Evolutionary conservation across 2,888 invertebrate species (phyloP), one percentile per base, ranked within the genome.

Genomic region (Pollenia amentaria): DNA sequence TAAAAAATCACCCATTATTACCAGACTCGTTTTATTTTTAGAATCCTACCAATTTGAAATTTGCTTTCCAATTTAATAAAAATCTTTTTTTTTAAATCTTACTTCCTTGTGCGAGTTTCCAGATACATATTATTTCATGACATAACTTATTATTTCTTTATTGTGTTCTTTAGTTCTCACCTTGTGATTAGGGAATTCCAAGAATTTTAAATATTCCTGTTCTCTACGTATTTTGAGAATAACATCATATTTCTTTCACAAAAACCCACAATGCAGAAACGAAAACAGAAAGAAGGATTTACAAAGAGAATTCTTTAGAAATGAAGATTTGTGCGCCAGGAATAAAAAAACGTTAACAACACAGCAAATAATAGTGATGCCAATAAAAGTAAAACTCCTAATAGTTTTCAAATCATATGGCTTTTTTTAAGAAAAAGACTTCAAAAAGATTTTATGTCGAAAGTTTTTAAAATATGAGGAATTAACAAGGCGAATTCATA

Each of bases 131-230:
- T 29, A 29, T 29, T 29, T 10, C 18, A 60, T 65, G 72, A 78
- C 73, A 78, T 67, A 84, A 84, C 46, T 67, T 53, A 78, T 77
- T 46, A 46, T 48, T 40, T 62, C 10, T 38, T 38, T 62, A 29
- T 29, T 29, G 29, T 21, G 29, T 42, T 70, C 42, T 72, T 46
- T n/a, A 38, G 48, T 80, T 84, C 87, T 87, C 84, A 87, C 87
- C 87, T 81, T 80, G 12, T 73, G 70, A 65, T 48, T 77, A 73
- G 69, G 4, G 78, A 87, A 87, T 87, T 84, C 87, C 40, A 80
- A 75, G 87, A 87, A 87, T 87, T 77, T 79, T 42, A 44, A 11
- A 62, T 38, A 87, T 77, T 84, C 67, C 67, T 77, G 21, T 76
- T 70, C 44, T 62, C 40, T 73, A 48, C 44, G 16, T 42, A 51